Evolutionary conservation across 64 coral and sea anemone species (phyloP).

Genomic region (Actinia equina): DNA sequence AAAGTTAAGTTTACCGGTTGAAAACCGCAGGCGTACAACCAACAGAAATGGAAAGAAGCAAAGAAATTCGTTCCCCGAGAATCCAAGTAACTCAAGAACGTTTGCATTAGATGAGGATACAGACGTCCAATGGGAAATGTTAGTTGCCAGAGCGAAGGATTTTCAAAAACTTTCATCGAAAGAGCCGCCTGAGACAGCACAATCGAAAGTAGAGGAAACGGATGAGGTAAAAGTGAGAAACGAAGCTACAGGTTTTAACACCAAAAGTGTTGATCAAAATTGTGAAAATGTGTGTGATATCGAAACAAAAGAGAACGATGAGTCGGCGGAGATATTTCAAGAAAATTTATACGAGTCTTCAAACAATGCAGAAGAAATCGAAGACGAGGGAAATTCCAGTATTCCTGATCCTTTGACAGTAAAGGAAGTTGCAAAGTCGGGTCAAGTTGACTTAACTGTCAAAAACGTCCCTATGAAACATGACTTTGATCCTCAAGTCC

Average conservation of each 20-base stretch:
- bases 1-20: not conserved
- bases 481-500: not conserved
- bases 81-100: not conserved
- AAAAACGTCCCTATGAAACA: not conserved
- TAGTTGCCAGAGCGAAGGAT: slow-evolving; percentile 1
- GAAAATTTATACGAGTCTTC: not conserved
- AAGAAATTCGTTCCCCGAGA: not conserved
- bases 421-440: not conserved
- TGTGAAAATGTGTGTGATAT: not conserved
- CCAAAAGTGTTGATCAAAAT: not conserved
- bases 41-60: not conserved
- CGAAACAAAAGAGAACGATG: not conserved
- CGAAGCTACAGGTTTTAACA: not conserved
- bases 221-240: not conserved
- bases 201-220: not conserved
- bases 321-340: not conserved
- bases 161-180: not conserved
- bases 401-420: not conserved
- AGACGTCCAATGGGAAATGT: slow-evolving; percentile 13
- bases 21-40: not conserved
- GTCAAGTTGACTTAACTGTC: not conserved
- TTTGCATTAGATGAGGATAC: not conserved
- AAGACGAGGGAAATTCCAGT: not conserved
- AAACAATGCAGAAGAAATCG: not conserved
- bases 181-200: not conserved